Evolutionary conservation across 2,888 invertebrate species (phyloP).

Genomic region (Ichneumoninae sp.): DNA sequence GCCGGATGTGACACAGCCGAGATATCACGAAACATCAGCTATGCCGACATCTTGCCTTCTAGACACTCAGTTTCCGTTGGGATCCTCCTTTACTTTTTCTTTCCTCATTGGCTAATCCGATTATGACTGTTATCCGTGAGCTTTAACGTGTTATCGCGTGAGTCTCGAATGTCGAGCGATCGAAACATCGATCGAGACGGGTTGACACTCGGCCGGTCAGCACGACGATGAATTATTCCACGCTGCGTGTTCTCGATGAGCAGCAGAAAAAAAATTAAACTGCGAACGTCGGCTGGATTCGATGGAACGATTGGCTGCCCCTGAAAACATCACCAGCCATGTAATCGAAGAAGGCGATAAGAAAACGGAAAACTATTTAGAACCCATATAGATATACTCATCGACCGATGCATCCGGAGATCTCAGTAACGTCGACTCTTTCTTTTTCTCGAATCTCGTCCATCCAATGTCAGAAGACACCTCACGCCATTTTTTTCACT

Average conservation of each 20-base stretch:
- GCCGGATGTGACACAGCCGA: constrained; percentile 94
- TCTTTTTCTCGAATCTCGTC: background rate
- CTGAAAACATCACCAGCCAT: constrained; percentile 12
- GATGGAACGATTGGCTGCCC: background rate
- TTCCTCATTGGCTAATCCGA: background rate
- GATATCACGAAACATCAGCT: constrained; percentile 90
- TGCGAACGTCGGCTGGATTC: constrained; percentile 1
- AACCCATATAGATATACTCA: background rate
- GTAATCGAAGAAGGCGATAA: background rate
- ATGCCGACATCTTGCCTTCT: constrained; percentile 96
- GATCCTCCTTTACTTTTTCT: background rate
- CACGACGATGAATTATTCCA: background rate
- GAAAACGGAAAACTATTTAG: background rate
- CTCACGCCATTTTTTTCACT: background rate
- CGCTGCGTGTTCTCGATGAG: background rate
- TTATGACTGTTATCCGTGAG: background rate
- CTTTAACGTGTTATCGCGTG: background rate
- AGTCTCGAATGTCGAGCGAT: constrained; percentile 51
- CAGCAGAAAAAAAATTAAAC: background rate
- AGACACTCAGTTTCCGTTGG: constrained; percentile 82
- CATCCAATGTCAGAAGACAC: background rate
- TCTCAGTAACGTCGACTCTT: background rate
- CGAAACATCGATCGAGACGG: constrained; percentile 43
- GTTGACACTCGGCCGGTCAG: background rate
- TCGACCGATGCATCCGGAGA: background rate